A percentile compares a stretch with the other conserved stretches of the same genome.
These are phyloP conservation scores for Agonopterix heracliana DNA, from an alignment of 2,888 invertebrate species.

Conservation along the genomic window DNA sequence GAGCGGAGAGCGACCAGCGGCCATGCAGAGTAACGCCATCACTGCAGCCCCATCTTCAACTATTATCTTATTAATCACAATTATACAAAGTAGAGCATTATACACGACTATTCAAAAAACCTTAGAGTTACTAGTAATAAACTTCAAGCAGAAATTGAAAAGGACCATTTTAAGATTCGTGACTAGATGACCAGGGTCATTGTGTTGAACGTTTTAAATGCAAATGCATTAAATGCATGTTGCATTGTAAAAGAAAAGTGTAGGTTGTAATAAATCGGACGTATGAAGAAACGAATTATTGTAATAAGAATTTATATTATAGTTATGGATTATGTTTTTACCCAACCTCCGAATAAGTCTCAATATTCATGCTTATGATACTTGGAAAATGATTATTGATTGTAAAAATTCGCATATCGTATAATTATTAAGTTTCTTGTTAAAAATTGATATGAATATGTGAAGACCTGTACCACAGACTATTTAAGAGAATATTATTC, in stretches of 20 bases:
- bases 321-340: no score
- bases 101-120: conserved; percentile 2
- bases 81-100: conserved; percentile 27
- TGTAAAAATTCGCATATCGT: no score
- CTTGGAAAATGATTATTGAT: no score
- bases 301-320: conserved; percentile 27
- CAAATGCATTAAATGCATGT: conserved; percentile 33
- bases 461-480: no score
- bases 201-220: conserved; percentile 14
- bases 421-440: no score
- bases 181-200: conserved; percentile 50
- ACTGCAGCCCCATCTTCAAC: conserved; percentile 25
- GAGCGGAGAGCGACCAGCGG: conserved; percentile 82
- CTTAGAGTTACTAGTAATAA: no score
- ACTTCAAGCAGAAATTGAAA: conserved; percentile 17
- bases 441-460: no score
- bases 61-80: conserved; percentile 13
- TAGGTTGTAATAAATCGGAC: conserved; percentile 27
- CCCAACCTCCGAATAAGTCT: no score
- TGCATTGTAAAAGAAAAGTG: conserved; percentile 18
- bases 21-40: conserved; percentile 72
- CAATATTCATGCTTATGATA: no score
- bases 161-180: conserved; percentile 33
- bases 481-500: no score
- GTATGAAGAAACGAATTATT: conserved; percentile 61